A percentile compares a stretch with the other conserved stretches of the same genome.
phyloP scores from a whole-genome alignment of 2,113 vertebrate genomes.

The Amphilophus citrinellus region DNA sequence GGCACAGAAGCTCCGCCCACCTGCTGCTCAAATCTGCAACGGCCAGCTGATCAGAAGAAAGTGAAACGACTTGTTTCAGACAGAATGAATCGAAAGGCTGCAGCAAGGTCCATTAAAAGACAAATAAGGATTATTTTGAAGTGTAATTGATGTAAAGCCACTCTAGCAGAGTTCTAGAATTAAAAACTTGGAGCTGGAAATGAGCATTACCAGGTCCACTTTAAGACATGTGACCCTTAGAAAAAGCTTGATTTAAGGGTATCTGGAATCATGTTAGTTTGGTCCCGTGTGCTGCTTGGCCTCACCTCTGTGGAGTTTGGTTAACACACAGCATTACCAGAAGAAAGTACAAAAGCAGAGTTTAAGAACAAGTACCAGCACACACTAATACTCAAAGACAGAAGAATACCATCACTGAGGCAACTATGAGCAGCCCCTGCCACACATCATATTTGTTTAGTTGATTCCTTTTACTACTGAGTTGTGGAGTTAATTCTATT shows the following conservation, averaged over 20 bases:
- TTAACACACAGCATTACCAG: conserved; percentile 38
- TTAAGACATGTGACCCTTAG: neutral
- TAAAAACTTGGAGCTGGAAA: neutral
- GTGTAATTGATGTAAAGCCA: neutral
- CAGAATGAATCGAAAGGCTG: too few relatives aligned
- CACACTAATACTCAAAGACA: neutral
- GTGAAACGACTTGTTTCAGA: neutral
- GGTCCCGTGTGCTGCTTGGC: neutral
- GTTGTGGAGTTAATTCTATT: neutral
- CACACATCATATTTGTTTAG: conserved; percentile 6
- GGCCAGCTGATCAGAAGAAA: neutral
- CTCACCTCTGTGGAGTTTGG: conserved; percentile 19
- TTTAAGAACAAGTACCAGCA: conserved; percentile 18
- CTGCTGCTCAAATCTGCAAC: neutral
- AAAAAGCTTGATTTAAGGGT: neutral
- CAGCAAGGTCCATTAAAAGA: neutral
- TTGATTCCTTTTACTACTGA: neutral
- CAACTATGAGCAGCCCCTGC: conserved; percentile 14
- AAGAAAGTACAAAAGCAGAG: conserved; percentile 16
- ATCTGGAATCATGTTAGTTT: conserved; percentile 29
- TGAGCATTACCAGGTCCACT: neutral
- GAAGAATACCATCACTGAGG: neutral
- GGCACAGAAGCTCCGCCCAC: neutral
- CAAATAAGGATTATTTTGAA: neutral
- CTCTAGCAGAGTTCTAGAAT: neutral